Base-by-base conservation (phyloP, 2,888 invertebrate species). In the Trichogramma dendrolimi region DNA sequence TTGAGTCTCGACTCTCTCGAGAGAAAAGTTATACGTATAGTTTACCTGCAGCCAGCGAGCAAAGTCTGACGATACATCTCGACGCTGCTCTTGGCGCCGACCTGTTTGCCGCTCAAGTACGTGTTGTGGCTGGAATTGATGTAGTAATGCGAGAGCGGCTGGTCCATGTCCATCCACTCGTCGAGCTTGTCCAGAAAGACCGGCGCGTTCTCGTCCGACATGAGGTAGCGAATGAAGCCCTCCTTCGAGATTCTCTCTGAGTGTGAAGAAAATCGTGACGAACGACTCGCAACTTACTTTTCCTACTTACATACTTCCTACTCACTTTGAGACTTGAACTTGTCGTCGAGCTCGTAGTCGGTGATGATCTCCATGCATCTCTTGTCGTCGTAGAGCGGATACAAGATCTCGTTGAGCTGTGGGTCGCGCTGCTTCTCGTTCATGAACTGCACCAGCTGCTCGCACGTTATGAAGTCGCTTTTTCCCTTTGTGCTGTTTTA, bases 151-250 rank as follows among this genome's bases (percentile, higher is more conserved):
- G 84, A 80, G 42, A 89, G 73, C 0, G 88, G 86, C 72, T 89
- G 87, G 69, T 88, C 87, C 88, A 89, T 87, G 70, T 88, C 87
- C 80, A 79, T 81, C 74, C 84, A 84, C 61, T 86, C 83, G 69
- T 87, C 86, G 62, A 87, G 75, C 61, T 86, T 81, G 69, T 88
- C 87, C 63, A 88, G 77, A 73, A 87, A 87, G 50, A 89, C 87
- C 1, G 87, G 87, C 0, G 88, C 85, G 71, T 88, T 89, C 71
- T 89, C 88, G 73, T 89, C 88, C 0, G 87, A 86, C 87, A 88
- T 87, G 63, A 89, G 79, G 72, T 87, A 89, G 10, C 85, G 82
- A 68, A 86, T 83, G 69, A 88, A 85, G 10, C 87, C 87, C 67
- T 87, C 86, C 63, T 85, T 82, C 53, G 83, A 83, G 61, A 87